Percentiles rank a stretch among this genome's conserved stretches.
Evolutionary conservation across 2,888 invertebrate species (phyloP).

Genomic region (Pristionchus exspectatus): DNA sequence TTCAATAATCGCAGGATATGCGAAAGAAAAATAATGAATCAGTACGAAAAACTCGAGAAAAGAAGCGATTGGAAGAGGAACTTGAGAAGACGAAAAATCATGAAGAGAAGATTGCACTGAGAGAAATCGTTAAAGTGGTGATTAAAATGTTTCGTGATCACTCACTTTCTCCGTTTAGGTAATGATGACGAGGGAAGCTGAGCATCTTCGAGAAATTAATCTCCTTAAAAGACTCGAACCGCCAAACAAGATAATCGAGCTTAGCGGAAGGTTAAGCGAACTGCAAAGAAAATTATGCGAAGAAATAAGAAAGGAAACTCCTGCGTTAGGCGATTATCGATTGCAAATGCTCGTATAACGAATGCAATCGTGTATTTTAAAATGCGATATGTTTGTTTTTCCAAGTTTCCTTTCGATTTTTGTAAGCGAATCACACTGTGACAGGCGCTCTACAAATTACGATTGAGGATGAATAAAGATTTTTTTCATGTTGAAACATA

Average conservation of each 20-base stretch:
- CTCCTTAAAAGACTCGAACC: not conserved
- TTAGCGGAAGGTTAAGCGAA: not conserved
- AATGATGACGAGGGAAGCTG: not conserved
- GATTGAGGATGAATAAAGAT: not conserved
- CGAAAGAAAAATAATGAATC: constrained; percentile 31
- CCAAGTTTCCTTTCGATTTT: not conserved
- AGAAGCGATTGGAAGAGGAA: constrained; percentile 17
- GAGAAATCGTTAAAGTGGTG: constrained; percentile 21
- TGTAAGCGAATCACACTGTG: not conserved
- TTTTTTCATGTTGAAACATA: not conserved
- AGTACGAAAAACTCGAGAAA: constrained; percentile 7
- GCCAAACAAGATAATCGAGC: not conserved
- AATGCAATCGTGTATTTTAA: not conserved
- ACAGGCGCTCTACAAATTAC: not conserved
- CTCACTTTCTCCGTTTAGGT: not conserved
- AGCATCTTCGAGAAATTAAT: not conserved
- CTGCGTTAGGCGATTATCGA: not conserved
- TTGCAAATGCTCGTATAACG: constrained; percentile 37
- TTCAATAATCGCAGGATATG: constrained; percentile 2
- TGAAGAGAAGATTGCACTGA: not conserved
- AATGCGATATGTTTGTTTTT: not conserved
- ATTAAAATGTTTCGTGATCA: not conserved
- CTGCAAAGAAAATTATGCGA: constrained; percentile 2
- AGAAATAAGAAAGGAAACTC: not conserved
- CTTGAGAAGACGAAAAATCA: constrained; percentile 2